Evolutionary conservation across 2,797 vertebrate species (phyloP).

Genomic region (Otolemur crassicaudatus): DNA sequence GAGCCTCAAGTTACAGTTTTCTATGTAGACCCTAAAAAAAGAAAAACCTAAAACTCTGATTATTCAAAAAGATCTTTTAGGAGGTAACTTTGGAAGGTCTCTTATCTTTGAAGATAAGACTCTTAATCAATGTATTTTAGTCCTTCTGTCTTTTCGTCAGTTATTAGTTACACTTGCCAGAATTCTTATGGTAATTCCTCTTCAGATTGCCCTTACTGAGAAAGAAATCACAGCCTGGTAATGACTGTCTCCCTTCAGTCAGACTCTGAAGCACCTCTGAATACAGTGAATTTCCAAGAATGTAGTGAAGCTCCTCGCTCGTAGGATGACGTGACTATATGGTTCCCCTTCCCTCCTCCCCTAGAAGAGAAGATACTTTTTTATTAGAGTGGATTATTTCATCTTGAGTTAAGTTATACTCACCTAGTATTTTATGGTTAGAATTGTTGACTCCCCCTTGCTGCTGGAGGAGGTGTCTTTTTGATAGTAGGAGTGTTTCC

Average conservation of each 20-base stretch:
- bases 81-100: conserved; percentile 44
- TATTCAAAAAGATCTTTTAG: conserved; percentile 30
- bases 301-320: not conserved
- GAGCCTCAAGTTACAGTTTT: conserved; percentile 2
- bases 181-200: conserved; percentile 34
- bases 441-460: not conserved
- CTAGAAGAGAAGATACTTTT: not conserved
- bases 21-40: not conserved
- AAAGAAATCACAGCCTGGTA: conserved; percentile 32
- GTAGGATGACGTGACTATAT: not conserved
- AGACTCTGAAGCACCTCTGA: not conserved
- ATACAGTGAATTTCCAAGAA: not conserved
- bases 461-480: conserved; percentile 52
- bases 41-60: not conserved
- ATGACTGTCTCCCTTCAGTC: not conserved
- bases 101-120: conserved; percentile 38
- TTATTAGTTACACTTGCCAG: conserved; percentile 41
- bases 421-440: conserved; percentile 18
- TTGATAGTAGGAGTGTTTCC: conserved; percentile 49
- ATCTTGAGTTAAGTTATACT: conserved; percentile 35
- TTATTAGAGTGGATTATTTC: conserved; percentile 29
- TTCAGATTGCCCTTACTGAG: conserved; percentile 22
- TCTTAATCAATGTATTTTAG: conserved; percentile 21
- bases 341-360: not conserved
- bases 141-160: conserved; percentile 44